These are phyloP conservation scores for Menura novaehollandiae DNA, from an alignment of 2,113 vertebrate genomes.

Conservation along the genomic window DNA sequence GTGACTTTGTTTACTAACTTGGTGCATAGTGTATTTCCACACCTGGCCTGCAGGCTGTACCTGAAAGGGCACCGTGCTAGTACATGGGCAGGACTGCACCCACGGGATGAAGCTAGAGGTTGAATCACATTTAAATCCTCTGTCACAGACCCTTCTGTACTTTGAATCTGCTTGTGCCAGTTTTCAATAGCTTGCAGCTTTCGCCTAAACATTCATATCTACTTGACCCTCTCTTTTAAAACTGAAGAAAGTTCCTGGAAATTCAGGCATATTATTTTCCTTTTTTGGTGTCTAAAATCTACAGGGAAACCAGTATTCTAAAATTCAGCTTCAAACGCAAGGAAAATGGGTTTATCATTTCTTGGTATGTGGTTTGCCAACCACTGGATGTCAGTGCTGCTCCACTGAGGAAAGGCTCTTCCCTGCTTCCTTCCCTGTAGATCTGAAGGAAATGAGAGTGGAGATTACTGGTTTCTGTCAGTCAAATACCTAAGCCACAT, in stretches of 20 bases:
- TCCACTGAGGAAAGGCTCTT: not conserved
- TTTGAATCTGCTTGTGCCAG: not conserved
- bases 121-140: not conserved
- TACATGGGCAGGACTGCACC: not conserved
- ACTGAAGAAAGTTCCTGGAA: not conserved
- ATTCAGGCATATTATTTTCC: not conserved
- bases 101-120: not conserved
- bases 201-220: not conserved
- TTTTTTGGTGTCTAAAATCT: not conserved
- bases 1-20: not conserved
- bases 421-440: not conserved
- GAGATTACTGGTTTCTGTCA: rapidly evolving
- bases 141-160: not conserved
- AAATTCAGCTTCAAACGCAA: not conserved
- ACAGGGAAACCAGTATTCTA: not conserved
- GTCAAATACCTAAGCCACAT: not conserved
- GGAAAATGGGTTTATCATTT: not conserved
- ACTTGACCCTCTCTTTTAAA: not conserved
- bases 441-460: not conserved
- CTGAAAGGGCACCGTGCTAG: rapidly evolving
- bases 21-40: not conserved
- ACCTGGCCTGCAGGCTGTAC: not conserved
- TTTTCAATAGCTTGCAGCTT: not conserved
- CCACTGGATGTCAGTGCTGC: slow-evolving; percentile 62
- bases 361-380: not conserved